Conservation (phyloP, 92 coral and sea anemone genomes). For the Galaxea fascicularis region DNA sequence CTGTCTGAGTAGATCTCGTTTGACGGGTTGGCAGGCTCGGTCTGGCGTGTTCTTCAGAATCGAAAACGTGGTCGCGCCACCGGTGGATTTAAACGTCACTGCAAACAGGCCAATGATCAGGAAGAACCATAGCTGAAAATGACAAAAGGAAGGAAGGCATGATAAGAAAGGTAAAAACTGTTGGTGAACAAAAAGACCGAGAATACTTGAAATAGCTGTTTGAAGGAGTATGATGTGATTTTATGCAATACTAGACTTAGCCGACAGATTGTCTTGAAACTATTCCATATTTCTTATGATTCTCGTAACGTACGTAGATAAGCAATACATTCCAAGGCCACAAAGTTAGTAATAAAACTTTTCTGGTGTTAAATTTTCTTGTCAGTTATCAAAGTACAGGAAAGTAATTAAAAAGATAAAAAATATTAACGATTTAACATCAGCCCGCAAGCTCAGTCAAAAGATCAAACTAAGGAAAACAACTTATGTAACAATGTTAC, state of each 20-base stretch:
- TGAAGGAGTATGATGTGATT: not conserved
- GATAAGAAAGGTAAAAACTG: not conserved
- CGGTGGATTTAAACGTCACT: slow-evolving; percentile 15
- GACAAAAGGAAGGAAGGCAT: not conserved
- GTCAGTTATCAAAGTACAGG: not conserved
- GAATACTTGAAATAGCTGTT: not conserved
- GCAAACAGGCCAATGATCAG: slow-evolving; percentile 15
- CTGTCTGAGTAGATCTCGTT: slow-evolving; percentile 67
- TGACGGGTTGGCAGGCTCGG: slow-evolving; percentile 67
- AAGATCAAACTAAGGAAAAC: not conserved
- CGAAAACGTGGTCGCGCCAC: slow-evolving; percentile 35
- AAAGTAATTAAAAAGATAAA: slow-evolving; percentile 8
- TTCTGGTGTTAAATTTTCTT: not conserved
- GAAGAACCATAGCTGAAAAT: slow-evolving; percentile 37
- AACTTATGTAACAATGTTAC: not conserved
- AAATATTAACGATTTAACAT: not conserved
- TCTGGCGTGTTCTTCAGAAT: slow-evolving; percentile 20
- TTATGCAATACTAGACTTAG: not conserved
- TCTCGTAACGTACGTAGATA: not conserved
- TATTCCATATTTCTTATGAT: not conserved
- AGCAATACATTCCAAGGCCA: too few relatives aligned
- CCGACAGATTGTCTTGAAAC: not conserved
- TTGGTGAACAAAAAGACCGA: not conserved
- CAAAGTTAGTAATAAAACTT: too few relatives aligned
- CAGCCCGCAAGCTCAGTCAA: not conserved